Conservation (phyloP, 2,113 vertebrate species). For the Indri indri region DNA sequence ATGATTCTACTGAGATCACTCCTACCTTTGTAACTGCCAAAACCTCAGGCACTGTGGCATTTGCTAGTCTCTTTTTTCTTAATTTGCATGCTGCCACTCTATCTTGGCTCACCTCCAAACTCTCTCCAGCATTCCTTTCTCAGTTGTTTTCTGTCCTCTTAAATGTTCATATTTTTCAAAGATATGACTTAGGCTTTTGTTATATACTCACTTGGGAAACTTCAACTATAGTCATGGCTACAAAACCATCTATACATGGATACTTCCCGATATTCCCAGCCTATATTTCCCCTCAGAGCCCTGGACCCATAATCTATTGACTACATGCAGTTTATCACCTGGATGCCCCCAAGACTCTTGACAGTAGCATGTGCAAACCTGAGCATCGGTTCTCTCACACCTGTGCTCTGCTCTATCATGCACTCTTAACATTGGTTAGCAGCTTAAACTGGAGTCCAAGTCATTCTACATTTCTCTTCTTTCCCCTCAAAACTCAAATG, state of each 20-base stretch:
- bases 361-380: rapidly evolving
- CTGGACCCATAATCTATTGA: background rate
- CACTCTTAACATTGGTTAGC: no score
- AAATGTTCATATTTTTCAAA: background rate
- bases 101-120: background rate
- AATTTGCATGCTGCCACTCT: background rate
- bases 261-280: background rate
- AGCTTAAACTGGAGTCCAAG: background rate
- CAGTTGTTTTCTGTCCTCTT: background rate
- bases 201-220: background rate
- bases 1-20: background rate
- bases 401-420: rapidly evolving
- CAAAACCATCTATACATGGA: background rate
- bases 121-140: background rate
- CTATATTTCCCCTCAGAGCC: background rate
- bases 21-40: background rate
- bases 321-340: rapidly evolving
- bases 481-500: background rate
- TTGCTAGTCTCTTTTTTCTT: background rate
- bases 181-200: background rate
- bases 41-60: background rate
- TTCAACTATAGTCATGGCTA: background rate
- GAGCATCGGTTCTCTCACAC: rapidly evolving
- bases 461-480: background rate
- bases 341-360: background rate